Conservation (phyloP, 2,888 invertebrate species). For the Minunthozetes semirufus region DNA sequence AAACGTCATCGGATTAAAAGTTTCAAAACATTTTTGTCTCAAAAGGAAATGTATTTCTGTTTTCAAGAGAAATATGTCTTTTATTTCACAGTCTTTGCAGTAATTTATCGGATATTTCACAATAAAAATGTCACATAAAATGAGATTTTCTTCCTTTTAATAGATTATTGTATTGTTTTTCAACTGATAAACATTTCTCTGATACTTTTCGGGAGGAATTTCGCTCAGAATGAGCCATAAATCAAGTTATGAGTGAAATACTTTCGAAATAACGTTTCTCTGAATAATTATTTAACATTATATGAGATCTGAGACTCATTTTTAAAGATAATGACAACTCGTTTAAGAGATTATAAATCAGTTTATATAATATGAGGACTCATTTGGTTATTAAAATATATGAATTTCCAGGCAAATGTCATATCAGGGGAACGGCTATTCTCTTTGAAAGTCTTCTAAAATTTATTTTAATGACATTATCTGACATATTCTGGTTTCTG, state of each 20-base stretch:
- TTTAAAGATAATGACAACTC: neutral
- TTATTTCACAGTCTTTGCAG: neutral
- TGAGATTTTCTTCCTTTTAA: neutral
- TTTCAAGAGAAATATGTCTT: neutral
- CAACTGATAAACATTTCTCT: neutral
- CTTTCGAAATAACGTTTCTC: too few relatives aligned
- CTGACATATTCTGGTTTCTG: neutral
- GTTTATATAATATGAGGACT: neutral
- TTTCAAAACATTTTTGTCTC: neutral
- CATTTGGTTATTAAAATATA: too few relatives aligned
- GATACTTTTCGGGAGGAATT: neutral
- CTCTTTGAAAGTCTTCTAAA: neutral
- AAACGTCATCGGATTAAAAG: neutral
- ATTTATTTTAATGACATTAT: conserved; percentile 18
- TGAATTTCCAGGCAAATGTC: neutral
- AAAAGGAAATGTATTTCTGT: neutral
- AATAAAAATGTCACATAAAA: neutral
- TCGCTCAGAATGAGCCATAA: neutral
- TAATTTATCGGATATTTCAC: neutral
- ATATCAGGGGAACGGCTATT: neutral
- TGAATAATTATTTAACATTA: neutral
- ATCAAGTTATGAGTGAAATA: neutral
- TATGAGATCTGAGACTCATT: neutral
- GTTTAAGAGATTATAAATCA: neutral
- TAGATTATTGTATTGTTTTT: neutral